Evolutionary conservation across 37 sponge, comb jelly and placozoan genomes (phyloP), one percentile per base, ranked within the genome.

Genomic region (Lycopodina hypogea): DNA sequence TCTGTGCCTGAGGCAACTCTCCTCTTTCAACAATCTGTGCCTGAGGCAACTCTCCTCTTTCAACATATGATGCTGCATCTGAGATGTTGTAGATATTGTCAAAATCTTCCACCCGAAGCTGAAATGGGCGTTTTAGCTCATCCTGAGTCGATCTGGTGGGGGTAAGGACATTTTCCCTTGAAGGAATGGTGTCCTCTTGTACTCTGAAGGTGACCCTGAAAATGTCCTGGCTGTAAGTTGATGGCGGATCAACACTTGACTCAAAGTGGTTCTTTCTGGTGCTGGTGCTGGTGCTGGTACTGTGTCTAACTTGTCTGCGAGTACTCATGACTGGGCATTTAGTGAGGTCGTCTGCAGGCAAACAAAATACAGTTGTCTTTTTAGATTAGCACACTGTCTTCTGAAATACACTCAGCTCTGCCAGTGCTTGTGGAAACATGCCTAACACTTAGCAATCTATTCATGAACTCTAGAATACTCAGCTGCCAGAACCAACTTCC

Each of bases 1-100:
- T 22, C 50, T 86, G 57, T 1, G 55, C 34, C 14, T 24, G 65
- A 6, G 79, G 48, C 35, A 78, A 39, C 23, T 30, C 33, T 19
- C 66, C 66, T 11, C 36, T 33, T 45, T 45, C 28, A n/a, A 74
- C 55, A 29, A 86, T 22, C 50, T 86, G 57, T 1, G 55, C 34
- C 14, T 24, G 65, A 6, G 79, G 48, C 35, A 78, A 39, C 23
- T 30, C 33, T 19, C 66, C 66, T 11, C 36, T 33, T 45, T 45
- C 28, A 3, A 84, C 74, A 21, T 50, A 0, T 23, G 1, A 11
- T 11, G 67, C 63, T 19, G 56, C 35, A 28, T 29, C 48, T 11
- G 72, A 53, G 3, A 77, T 32, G 33, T 77, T 21, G 67, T 72
- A 79, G 38, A 73, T 3, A 40, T 50, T 55, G 0, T 35, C 29